Conservation (phyloP, 2,888 invertebrate species). For the Ochlodes sylvanus region DNA sequence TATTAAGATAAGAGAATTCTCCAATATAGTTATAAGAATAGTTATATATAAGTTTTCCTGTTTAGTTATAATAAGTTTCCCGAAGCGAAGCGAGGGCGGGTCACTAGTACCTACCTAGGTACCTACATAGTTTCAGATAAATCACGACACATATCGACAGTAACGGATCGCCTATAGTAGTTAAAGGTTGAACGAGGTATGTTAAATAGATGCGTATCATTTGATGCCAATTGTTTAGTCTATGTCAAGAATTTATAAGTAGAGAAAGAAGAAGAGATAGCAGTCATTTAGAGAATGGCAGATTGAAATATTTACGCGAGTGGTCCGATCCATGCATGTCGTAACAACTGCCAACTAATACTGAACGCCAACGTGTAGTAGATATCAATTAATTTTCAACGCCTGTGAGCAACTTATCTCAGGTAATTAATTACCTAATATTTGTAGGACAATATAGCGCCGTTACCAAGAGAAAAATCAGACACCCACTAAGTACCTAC, state of each 20-base stretch:
- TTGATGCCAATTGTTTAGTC: conserved; percentile 34
- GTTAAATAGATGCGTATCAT: not conserved
- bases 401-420: conserved; percentile 36
- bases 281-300: conserved; percentile 53
- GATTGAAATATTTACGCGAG: conserved; percentile 60
- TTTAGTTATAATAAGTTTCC: too few species aligned
- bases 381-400: conserved; percentile 45
- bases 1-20: too few species aligned
- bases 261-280: conserved; percentile 31
- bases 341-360: conserved; percentile 61
- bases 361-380: conserved; percentile 48
- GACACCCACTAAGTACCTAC: too few species aligned
- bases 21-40: too few species aligned
- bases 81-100: too few species aligned
- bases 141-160: not conserved
- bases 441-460: conserved; percentile 13
- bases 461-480: not conserved
- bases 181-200: not conserved
- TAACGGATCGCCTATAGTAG: not conserved
- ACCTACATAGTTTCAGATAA: too few species aligned
- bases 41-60: too few species aligned
- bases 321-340: conserved; percentile 43
- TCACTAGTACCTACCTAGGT: too few species aligned
- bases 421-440: conserved; percentile 33
- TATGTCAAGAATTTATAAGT: conserved; percentile 20